Percentiles rank a stretch among this genome's conserved stretches.
These are phyloP conservation scores for Podotricha telesiphe DNA, from an alignment of 2,888 invertebrate species.

Conservation along the genomic window DNA sequence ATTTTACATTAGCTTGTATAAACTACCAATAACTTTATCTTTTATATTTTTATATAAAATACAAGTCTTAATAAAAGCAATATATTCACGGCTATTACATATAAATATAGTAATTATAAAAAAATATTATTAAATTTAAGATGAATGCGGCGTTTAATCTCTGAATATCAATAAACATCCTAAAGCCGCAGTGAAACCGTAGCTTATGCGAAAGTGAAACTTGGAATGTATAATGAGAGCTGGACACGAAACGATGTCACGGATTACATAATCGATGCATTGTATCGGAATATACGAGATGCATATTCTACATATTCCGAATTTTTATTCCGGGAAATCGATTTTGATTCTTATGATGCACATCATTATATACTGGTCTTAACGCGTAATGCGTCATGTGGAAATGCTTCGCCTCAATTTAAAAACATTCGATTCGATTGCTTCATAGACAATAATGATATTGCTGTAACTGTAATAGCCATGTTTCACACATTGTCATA, in stretches of 20 bases:
- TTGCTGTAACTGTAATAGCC: slow-evolving; percentile 47
- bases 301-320: slow-evolving; percentile 60
- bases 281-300: slow-evolving; percentile 48
- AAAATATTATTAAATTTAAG: slow-evolving; percentile 11
- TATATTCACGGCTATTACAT: no score
- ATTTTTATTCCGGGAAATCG: slow-evolving; percentile 50
- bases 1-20: neutral
- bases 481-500: slow-evolving; percentile 42
- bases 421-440: slow-evolving; percentile 42
- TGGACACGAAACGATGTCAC: slow-evolving; percentile 60
- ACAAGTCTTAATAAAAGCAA: no score
- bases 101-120: neutral
- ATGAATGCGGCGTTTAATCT: neutral
- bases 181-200: slow-evolving; percentile 61
- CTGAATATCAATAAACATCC: slow-evolving; percentile 31
- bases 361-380: slow-evolving; percentile 26
- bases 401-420: slow-evolving; percentile 33
- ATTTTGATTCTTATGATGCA: slow-evolving; percentile 35
- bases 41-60: no score
- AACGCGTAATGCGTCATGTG: slow-evolving; percentile 26
- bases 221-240: slow-evolving; percentile 59
- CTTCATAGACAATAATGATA: slow-evolving; percentile 40
- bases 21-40: no score
- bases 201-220: slow-evolving; percentile 80
- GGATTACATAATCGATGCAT: slow-evolving; percentile 61